phyloP scores from a whole-genome alignment of 2,888 invertebrate genomes.

The Aproaerema taeniolella region DNA sequence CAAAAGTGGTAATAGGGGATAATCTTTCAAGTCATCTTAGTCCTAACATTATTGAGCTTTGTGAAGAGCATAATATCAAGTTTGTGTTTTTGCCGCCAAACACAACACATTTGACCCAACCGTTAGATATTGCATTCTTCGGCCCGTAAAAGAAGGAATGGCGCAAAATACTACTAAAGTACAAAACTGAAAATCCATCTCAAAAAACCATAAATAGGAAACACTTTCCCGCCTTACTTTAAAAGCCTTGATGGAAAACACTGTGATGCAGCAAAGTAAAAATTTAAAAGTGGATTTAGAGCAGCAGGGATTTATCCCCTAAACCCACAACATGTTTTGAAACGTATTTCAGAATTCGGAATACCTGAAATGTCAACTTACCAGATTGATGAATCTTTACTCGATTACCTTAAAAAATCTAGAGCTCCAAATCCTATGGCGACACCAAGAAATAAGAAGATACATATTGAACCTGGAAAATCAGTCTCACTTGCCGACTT shows the following conservation, averaged over 20 bases:
- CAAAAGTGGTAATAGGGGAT: no score
- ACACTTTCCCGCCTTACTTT: neutral
- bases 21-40: no score
- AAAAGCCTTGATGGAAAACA: neutral
- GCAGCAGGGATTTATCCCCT: neutral
- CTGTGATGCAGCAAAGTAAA: neutral
- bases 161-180: conserved; percentile 12
- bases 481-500: neutral
- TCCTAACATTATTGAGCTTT: no score
- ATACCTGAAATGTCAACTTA: neutral
- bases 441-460: neutral
- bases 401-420: neutral
- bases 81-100: conserved; percentile 21
- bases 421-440: neutral
- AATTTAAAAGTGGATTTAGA: neutral
- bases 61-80: no score
- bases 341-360: neutral
- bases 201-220: neutral
- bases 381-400: neutral
- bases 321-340: neutral
- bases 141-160: conserved; percentile 19
- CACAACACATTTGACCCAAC: conserved; percentile 21
- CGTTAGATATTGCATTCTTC: conserved; percentile 20
- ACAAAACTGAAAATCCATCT: neutral
- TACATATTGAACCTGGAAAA: neutral